Evolutionary conservation across 2,888 invertebrate species (phyloP).

Genomic region (Amiota minor): DNA sequence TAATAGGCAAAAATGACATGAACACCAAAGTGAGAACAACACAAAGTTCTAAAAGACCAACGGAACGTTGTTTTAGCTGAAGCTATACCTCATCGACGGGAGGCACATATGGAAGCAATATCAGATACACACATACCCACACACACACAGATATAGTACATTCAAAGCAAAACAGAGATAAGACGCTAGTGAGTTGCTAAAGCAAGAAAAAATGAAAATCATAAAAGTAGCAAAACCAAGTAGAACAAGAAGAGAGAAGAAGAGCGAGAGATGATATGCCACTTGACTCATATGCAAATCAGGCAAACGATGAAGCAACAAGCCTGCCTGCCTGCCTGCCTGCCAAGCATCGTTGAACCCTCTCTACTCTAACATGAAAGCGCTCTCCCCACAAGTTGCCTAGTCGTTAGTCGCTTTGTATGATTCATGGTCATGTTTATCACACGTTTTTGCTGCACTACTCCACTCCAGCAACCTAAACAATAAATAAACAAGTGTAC

Average conservation of each 20-base stretch:
- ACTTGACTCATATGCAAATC: constrained; percentile 55
- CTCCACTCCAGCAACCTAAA: constrained; percentile 25
- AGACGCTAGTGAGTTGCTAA: neutral
- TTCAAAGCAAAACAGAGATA: too few species aligned
- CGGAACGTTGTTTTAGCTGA: too few species aligned
- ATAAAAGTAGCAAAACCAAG: constrained; percentile 2
- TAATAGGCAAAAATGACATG: too few species aligned
- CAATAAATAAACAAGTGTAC: constrained; percentile 40
- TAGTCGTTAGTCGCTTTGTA: constrained; percentile 43
- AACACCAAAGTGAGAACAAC: too few species aligned
- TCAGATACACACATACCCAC: too few species aligned
- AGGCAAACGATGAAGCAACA: constrained; percentile 47
- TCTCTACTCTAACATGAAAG: neutral
- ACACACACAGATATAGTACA: too few species aligned
- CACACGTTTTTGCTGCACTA: constrained; percentile 59
- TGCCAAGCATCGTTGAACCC: neutral
- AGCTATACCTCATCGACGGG: too few species aligned
- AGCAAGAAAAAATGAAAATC: constrained; percentile 23
- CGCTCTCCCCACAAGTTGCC: neutral
- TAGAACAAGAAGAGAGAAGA: constrained; percentile 29
- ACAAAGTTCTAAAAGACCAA: too few species aligned
- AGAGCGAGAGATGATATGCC: constrained; percentile 17
- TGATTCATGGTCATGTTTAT: constrained; percentile 66
- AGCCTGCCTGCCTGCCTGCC: neutral
- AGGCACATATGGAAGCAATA: too few species aligned